Evolutionary conservation across 1,140 invertebrate genomes (phyloP).

Genomic region (Hylaeus volcanicus): DNA sequence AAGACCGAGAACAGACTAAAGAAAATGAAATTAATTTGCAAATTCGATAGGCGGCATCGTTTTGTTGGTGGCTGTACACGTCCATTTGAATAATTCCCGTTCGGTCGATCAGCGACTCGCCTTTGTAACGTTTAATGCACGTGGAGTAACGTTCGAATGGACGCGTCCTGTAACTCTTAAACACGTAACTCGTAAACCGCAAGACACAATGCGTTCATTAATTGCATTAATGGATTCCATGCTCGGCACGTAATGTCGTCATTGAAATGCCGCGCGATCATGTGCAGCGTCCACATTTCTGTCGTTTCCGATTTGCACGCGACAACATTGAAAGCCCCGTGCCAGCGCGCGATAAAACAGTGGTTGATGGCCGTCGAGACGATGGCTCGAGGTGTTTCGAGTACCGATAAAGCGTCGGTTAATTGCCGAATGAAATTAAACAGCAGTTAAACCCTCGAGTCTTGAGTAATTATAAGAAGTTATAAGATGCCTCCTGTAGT

Average conservation of each 20-base stretch:
- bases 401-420: constrained; percentile 74
- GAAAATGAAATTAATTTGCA: too few species aligned
- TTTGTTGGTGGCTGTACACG: too few species aligned
- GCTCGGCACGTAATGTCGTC: constrained; percentile 47
- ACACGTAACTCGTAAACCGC: constrained; percentile 40
- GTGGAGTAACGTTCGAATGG: background rate
- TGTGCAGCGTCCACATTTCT: constrained; percentile 18
- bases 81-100: background rate
- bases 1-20: too few species aligned
- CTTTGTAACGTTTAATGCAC: background rate
- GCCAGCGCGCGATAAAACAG: constrained; percentile 40
- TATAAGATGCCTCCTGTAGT: constrained; percentile 71
- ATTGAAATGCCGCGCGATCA: constrained; percentile 47
- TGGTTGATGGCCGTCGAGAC: constrained; percentile 44
- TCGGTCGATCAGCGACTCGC: background rate
- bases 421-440: constrained; percentile 79
- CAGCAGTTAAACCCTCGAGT: constrained; percentile 76
- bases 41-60: too few species aligned
- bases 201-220: constrained; percentile 51
- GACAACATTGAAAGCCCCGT: constrained; percentile 31
- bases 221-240: constrained; percentile 50
- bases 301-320: constrained; percentile 37
- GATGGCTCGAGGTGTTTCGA: constrained; percentile 63
- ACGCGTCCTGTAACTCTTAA: constrained; percentile 24
- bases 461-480: constrained; percentile 79